Percentiles rank a stretch among this genome's conserved stretches.
Conservation (phyloP, 1,140 invertebrate species). For the Hypothenemus hampei region DNA sequence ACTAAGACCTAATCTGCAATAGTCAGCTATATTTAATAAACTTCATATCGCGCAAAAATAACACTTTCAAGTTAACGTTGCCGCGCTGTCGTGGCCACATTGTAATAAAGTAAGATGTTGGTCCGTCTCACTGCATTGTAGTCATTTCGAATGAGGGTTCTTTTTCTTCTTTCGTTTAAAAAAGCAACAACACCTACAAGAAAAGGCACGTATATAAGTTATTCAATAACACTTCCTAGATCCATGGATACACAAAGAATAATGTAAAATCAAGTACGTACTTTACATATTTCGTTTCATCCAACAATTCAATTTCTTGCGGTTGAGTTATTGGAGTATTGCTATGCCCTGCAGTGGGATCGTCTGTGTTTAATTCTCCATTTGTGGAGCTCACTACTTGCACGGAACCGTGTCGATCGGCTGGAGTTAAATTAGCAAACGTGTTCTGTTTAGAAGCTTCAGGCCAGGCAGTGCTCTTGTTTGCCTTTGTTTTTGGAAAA, state of each 20-base stretch:
- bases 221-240: too few species aligned
- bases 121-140: conserved; percentile 49
- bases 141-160: conserved; percentile 76
- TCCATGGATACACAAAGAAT: too few species aligned
- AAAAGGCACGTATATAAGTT: conserved; percentile 47
- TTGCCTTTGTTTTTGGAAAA: conserved; percentile 24
- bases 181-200: conserved; percentile 91
- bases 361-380: conserved; percentile 90
- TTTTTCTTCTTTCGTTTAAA: conserved; percentile 97
- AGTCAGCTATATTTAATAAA: conserved; percentile 43
- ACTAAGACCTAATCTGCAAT: conserved; percentile 44
- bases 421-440: conserved; percentile 78
- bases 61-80: conserved; percentile 43
- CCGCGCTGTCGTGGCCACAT: conserved; percentile 47
- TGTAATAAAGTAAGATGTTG: conserved; percentile 45
- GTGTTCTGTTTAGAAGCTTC: conserved; percentile 54
- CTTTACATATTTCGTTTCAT: conserved; percentile 84
- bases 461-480: conserved; percentile 48
- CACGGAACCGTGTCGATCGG: conserved; percentile 79
- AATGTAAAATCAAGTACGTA: conserved; percentile 12
- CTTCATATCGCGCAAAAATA: conserved; percentile 36
- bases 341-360: conserved; percentile 92
- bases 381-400: conserved; percentile 97
- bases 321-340: conserved; percentile 92
- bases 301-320: conserved; percentile 87